Evolutionary conservation across 2,888 invertebrate species (phyloP), one percentile per base, ranked within the genome.

Genomic region (Drosophila aldrichi): DNA sequence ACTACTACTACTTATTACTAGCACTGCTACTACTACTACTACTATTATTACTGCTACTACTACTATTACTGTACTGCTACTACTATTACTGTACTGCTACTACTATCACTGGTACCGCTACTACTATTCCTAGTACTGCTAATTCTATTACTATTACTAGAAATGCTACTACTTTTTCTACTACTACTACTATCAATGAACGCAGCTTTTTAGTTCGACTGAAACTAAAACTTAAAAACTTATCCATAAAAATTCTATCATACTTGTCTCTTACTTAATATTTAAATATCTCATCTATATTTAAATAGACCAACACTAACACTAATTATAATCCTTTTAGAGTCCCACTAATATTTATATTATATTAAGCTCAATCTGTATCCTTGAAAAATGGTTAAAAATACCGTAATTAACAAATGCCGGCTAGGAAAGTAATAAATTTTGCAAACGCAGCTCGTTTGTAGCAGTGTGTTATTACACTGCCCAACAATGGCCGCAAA

Each of bases 401-500:
- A 25, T n/a, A 46, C 5, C n/a, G 14, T 22, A 2, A 16, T 32
- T 34, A 14, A 2, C 32, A 49, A 49, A 32, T 49, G 32, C 2
- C 38, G n/a, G 6, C 22, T 22, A n/a, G 8, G 36, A n/a, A 38
- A 38, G 20, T 25, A 16, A 52, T 52, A 36, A 52, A 52, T 52
- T 22, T 88, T 86, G 81, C 76, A 88, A 88, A 56, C 51, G 40
- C 52, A 51, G 48, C 38, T 34, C 49, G 29, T 52, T 16, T 64
- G 63, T 57, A 51, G 48, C 60, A 75, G 63, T 72, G 80, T 84
- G 71, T 49, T 61, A 41, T 76, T 77, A 87, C 79, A 83, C 84
- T 86, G 65, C 32, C 65, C 81, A 79, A 79, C 74, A 77, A 79
- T 74, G 18, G 60, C 49, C 49, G 40, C 59, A 65, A 73, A 48